A percentile compares a stretch with the other conserved stretches of the same genome.
These are phyloP conservation scores for Lepus townsendii DNA, from an alignment of 2,797 vertebrate species.

Conservation along the genomic window DNA sequence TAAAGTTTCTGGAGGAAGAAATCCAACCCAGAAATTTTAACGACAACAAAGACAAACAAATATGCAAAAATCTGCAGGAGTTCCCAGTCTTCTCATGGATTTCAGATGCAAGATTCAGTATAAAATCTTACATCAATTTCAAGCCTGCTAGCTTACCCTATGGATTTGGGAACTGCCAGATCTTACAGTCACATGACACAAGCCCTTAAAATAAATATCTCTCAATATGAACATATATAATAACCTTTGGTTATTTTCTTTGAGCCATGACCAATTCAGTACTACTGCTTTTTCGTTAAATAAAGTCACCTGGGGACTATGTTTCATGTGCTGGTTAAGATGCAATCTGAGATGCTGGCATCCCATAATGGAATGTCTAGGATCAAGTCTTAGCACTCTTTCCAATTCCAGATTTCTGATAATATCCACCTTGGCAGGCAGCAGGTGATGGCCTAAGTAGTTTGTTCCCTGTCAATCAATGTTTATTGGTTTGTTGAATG, in stretches of 20 bases:
- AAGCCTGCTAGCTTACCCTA: neutral
- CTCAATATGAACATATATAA: neutral
- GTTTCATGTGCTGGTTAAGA: too few species aligned
- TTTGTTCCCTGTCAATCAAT: neutral
- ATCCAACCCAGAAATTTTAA: neutral
- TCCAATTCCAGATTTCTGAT: too few species aligned
- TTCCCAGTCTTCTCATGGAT: neutral
- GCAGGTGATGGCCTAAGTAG: too few species aligned
- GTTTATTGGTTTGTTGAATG: neutral
- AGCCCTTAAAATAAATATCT: neutral
- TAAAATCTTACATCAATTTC: neutral
- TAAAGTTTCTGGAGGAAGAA: neutral
- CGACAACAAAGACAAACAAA: neutral
- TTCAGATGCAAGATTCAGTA: neutral
- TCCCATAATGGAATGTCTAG: too few species aligned
- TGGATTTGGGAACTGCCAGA: neutral
- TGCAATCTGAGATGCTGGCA: too few species aligned
- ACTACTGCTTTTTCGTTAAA: neutral
- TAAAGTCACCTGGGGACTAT: neutral
- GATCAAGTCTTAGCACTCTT: too few species aligned
- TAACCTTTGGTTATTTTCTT: neutral
- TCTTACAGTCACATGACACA: neutral
- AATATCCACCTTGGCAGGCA: too few species aligned
- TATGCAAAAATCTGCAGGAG: too few species aligned
- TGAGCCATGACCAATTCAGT: neutral